Base-by-base conservation (phyloP, 2,113 vertebrate species). In the Phrynosoma blainvillii region DNA sequence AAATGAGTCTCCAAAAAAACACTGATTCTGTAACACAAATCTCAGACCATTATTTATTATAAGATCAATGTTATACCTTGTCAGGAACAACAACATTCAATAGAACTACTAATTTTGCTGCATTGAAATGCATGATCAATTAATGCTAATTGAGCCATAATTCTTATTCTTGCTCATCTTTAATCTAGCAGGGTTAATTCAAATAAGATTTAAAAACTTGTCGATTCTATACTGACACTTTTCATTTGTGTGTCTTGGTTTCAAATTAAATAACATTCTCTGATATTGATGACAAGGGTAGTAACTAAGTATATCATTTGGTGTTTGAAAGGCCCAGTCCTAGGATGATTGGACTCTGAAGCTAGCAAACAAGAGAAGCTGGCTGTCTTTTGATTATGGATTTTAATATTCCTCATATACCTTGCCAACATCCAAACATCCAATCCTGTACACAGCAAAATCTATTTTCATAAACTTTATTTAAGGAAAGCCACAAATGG, bases 391-490 rank as follows among this genome's bases (percentile, higher is more conserved):
- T 90, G 75, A 93, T 94, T 95, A 91, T 89, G 74, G 91, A 81
- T 92, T 92, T 76, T 95, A 95, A 94, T 94, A 88, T 86, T 94
- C 36, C 90, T 95, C 90, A 92, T 93, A 92, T 42, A 84, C n/a
- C 82, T 92, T 92, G 82, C 86, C 82, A 91, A 88, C 18, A 85
- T 95, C 88, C 83, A 93, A 10, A 8, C 90, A 96, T 96, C 87
- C 82, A 93, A 2, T 87, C 94, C 81, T 78, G 86, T 25, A 7
- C 89, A 30, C 85, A 94, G 56, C 89, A 79, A 91, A 95, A 95
- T 87, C 25, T 65, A 68, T 93, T 96, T 95, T 96, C 92, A 95
- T 93, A 93, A 94, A 84, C 65, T 93, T 82, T 93, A 80, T 89
- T 96, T 96, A 93, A 93, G 91, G 92, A 94, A 87, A 88, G 92